Evolutionary conservation across 2,888 invertebrate species (phyloP), one percentile per base, ranked within the genome.

Genomic region (Agriopis leucophaearia): DNA sequence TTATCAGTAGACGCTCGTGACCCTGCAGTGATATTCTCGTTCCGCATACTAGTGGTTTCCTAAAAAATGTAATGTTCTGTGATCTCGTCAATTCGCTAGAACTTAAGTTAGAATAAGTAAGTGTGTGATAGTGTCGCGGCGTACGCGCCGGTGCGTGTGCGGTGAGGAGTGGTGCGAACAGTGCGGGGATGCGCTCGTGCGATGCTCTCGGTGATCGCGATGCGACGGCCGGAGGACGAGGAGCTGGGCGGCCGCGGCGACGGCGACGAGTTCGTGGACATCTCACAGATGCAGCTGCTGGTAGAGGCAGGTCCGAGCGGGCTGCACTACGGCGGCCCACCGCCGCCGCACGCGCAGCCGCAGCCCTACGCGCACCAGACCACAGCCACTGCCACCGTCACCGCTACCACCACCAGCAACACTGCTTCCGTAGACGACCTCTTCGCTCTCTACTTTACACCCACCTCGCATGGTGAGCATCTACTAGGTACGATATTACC

Each of bases 221-320:
- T 96, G 96, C 96, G 96, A 93, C 96, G 96, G 91, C 96, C 96
- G 95, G 96, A 95, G 95, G 96, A 95, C 93, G 94, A 95, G 92
- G 93, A 93, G 88, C 86, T 92, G 84, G 92, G 90, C 84, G 88
- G 90, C 75, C 91, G 91, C 85, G 91, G 86, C 89, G 91, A 90
- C 82, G 89, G 89, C 88, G 96, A 96, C 91, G 97, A 97, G 92
- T 97, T 96, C 91, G 97, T 97, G 87, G 97, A 97, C 91, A 97
- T 97, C 81, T 95, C 97, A 66, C 97, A 97, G 87, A 97, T 97
- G 87, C 97, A 97, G 83, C 95, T 97, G 87, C 90, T 97, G 79
- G 94, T 97, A 78, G 94, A 97, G 87, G 91, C 92, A 83, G 92
- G 92, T 87, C 94, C 85, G 86, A 94, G 86, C 88, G 94, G 86